Conservation (phyloP, 2,888 invertebrate genomes). For the Rhopalosiphum nymphaeae region DNA sequence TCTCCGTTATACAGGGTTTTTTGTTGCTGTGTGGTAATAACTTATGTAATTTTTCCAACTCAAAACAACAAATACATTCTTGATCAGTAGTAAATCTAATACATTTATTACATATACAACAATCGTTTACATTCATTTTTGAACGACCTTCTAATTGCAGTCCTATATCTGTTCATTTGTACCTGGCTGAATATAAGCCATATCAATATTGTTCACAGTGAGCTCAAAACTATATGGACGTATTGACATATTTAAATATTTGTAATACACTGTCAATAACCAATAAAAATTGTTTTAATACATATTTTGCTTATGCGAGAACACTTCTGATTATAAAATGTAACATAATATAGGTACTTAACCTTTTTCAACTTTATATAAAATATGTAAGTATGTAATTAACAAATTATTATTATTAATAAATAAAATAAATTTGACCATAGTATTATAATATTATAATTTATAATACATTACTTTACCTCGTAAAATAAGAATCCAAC, state of each 20-base stretch:
- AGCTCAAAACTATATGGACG: conserved; percentile 29
- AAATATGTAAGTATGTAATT: not conserved
- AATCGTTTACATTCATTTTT: conserved; percentile 18
- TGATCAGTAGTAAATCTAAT: not conserved
- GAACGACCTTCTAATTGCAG: not conserved
- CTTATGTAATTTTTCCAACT: conserved; percentile 14
- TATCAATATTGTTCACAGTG: conserved; percentile 22
- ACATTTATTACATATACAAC: conserved; percentile 20
- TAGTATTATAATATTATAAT: not conserved
- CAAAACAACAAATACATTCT: not conserved
- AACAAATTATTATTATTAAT: conserved; percentile 14
- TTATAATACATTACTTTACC: conserved; percentile 1
- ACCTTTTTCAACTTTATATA: not conserved
- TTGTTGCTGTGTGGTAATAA: not conserved
- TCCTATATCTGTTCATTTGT: not conserved
- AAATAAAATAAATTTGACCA: not conserved
- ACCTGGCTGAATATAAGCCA: not conserved
- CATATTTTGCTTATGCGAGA: conserved; percentile 2
- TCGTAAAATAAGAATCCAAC: conserved; percentile 2
- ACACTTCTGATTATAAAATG: conserved; percentile 5
- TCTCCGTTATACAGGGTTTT: conserved; percentile 15
- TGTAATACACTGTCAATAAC: conserved; percentile 21
- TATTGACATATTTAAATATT: conserved; percentile 30
- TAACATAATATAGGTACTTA: not conserved
- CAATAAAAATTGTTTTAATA: not conserved